Evolutionary conservation across 2,888 invertebrate genomes (phyloP).

Genomic region (Metalampra italica): DNA sequence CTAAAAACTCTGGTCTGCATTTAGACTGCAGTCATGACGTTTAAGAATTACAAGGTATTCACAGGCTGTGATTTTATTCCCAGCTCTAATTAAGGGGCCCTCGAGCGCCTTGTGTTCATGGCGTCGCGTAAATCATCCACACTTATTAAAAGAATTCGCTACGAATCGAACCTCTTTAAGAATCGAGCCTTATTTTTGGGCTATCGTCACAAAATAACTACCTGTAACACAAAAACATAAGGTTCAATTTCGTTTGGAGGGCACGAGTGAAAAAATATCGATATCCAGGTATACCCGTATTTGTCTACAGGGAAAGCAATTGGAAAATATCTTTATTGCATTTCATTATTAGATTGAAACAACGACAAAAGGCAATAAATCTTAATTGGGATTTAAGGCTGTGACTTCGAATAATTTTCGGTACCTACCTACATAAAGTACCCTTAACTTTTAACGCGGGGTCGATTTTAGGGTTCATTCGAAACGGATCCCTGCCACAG

Average conservation of each 20-base stretch:
- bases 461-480: too few species aligned
- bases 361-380: conserved; percentile 23
- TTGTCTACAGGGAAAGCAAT: conserved; percentile 24
- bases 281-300: conserved; percentile 13
- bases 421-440: background rate
- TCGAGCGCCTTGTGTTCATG: conserved; percentile 56
- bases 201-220: too few species aligned
- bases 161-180: conserved; percentile 68
- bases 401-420: conserved; percentile 37
- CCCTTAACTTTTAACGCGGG: too few species aligned
- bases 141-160: conserved; percentile 72
- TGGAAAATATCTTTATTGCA: conserved; percentile 2
- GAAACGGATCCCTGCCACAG: too few species aligned
- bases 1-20: background rate
- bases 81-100: conserved; percentile 55
- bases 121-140: conserved; percentile 71
- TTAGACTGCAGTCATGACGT: conserved; percentile 9
- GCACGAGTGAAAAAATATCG: conserved; percentile 23
- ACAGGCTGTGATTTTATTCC: conserved; percentile 39
- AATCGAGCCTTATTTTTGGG: conserved; percentile 30
- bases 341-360: too few species aligned
- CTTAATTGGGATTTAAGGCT: conserved; percentile 36
- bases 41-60: conserved; percentile 12
- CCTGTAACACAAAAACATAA: conserved; percentile 4
- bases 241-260: conserved; percentile 15